Evolutionary conservation across 2,113 vertebrate genomes (phyloP).

Genomic region (Urocitellus parryii): DNA sequence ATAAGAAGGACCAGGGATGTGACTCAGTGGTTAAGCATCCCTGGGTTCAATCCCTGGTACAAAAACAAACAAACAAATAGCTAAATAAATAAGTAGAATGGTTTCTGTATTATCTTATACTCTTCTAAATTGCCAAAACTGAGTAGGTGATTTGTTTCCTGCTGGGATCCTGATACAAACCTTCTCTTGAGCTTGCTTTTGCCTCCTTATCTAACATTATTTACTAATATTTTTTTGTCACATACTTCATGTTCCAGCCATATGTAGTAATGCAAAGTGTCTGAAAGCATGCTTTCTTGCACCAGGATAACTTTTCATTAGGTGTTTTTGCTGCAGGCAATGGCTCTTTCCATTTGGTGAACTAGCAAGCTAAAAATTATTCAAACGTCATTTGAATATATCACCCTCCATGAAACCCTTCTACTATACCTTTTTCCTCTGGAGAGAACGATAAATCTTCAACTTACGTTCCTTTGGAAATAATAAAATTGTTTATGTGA

Average conservation of each 20-base stretch:
- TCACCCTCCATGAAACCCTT: background rate
- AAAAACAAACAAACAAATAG: too few species aligned
- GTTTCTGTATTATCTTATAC: background rate
- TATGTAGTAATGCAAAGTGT: background rate
- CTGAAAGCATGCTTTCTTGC: background rate
- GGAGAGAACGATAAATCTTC: background rate
- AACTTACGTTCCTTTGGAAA: background rate
- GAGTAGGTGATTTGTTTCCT: background rate
- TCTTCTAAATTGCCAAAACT: background rate
- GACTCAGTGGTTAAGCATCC: too few species aligned
- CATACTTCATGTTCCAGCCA: background rate
- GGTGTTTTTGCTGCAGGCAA: background rate
- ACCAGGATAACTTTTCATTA: background rate
- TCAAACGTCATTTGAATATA: background rate
- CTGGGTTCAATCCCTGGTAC: too few species aligned
- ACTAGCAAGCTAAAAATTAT: background rate
- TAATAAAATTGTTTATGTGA: background rate
- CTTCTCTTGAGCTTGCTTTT: background rate
- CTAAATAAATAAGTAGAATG: background rate
- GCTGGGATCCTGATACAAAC: background rate
- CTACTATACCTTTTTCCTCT: background rate
- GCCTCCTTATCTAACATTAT: background rate
- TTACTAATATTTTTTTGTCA: background rate
- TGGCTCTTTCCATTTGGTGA: background rate
- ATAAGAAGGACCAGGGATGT: too few species aligned